Base-by-base conservation (phyloP, 2,113 vertebrate genomes). In the Ptychochromis oligacanthus region DNA sequence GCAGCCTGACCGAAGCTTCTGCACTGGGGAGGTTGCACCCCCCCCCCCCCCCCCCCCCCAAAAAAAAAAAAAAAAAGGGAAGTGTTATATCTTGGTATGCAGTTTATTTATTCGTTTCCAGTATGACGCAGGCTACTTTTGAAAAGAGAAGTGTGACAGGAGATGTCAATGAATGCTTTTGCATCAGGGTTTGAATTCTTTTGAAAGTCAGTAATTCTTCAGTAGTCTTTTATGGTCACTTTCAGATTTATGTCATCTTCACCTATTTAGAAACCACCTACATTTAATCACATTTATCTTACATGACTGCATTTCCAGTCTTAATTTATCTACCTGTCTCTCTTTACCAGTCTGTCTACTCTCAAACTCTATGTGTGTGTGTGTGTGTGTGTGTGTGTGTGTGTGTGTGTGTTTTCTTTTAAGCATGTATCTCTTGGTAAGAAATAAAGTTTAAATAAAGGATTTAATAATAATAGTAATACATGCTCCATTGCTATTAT, bases 91-190 rank as follows among this genome's bases (percentile, higher is more conserved):
- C 55, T 17, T 85, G 11, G 80, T 54, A 54, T 72, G 26, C 31
- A 54, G 26, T 54, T 54, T 54, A 54, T 54, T 31, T 72, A 14
- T 7, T 13, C 28, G 86, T 28, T 18, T 31, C 52, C 24, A 7
- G 18, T 70, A 34, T 75, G 40, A 85, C 49, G 22, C 26, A 17
- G 31, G 34, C 11, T 58, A 5, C 57, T 79, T 52, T 22, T 7
- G 20, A 91, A 90, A 84, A 77, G 61, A 75, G 79, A 89, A 83
- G 65, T 87, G 58, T 59, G 26, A 82, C 22, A 56, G 80, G 55
- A 38, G 46, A 75, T 88, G 31, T 43, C 1, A 2, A 36, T 40
- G 31, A 77, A 62, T 52, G 24, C 13, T 5, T 58, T 52, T 34
- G 9, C 40, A 31, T 54, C 18, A 22, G 0, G 0, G 49, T 22